A percentile compares a stretch with the other conserved stretches of the same genome.
phyloP scores from a whole-genome alignment of 2,797 vertebrate species.

The Siniperca obscura region DNA sequence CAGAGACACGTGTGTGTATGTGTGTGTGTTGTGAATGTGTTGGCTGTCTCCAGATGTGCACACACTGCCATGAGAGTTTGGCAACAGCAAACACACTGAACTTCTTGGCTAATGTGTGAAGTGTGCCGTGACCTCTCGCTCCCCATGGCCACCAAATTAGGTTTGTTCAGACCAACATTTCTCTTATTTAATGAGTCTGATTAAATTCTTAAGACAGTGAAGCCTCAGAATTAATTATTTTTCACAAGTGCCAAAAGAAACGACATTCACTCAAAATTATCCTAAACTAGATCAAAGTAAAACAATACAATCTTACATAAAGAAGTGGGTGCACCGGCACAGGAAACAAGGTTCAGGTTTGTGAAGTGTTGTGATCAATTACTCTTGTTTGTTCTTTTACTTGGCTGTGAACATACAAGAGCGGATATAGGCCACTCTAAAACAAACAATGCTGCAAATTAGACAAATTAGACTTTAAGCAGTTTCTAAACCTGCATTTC shows the following conservation, averaged over 20 bases:
- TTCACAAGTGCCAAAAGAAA: background rate
- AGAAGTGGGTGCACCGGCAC: background rate
- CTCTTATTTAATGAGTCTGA: constrained; percentile 20
- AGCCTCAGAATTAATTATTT: background rate
- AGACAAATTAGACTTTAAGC: constrained; percentile 23
- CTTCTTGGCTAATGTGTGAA: constrained; percentile 64
- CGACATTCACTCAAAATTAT: background rate
- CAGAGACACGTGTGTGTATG: background rate
- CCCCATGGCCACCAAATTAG: constrained; percentile 54
- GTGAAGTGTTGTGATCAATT: constrained; percentile 50
- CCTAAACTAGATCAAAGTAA: background rate
- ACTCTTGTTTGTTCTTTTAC: constrained; percentile 63
- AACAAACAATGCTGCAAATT: constrained; percentile 35
- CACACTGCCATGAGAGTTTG: constrained; percentile 49
- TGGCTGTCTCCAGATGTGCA: constrained; percentile 69
- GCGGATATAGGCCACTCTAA: constrained; percentile 32
- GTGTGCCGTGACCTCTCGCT: constrained; percentile 64
- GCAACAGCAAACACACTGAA: constrained; percentile 65
- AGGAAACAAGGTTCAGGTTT: constrained; percentile 42
- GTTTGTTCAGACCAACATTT: constrained; percentile 61
- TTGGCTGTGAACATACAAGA: constrained; percentile 53
- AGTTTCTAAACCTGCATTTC: constrained; percentile 7
- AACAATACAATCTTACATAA: background rate
- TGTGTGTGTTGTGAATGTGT: constrained; percentile 23
- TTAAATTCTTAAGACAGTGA: background rate